These are phyloP conservation scores for Amphiura filiformis DNA, from an alignment of 35 echinoderm and acorn worm genomes.

Conservation along the genomic window DNA sequence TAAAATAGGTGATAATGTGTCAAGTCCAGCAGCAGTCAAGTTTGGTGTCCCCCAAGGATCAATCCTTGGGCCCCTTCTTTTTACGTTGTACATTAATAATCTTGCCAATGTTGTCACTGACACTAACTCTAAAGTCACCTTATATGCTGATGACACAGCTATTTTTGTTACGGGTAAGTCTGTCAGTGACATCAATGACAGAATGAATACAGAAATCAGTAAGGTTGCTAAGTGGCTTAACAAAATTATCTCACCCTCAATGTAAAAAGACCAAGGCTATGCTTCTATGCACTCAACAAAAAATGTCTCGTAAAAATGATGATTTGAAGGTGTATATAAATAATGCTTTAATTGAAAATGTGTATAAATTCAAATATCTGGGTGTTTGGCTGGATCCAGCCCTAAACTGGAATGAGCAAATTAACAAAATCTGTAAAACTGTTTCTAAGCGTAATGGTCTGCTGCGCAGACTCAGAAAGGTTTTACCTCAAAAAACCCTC, in stretches of 20 bases:
- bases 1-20: neutral
- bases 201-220: neutral
- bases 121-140: neutral
- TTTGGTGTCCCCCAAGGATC: slow-evolving; percentile 16
- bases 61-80: neutral
- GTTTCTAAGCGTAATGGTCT: slow-evolving; percentile 13
- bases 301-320: neutral
- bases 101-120: neutral
- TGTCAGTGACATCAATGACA: neutral
- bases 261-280: slow-evolving; percentile 7
- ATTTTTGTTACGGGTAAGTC: neutral
- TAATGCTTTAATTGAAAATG: slow-evolving; percentile 3
- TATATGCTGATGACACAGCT: slow-evolving; percentile 17
- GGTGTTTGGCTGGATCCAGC: slow-evolving; percentile 25
- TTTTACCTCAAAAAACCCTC: slow-evolving; percentile 18
- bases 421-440: slow-evolving; percentile 3
- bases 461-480: neutral
- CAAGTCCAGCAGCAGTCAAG: neutral
- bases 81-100: neutral
- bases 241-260: neutral
- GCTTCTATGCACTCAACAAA: neutral
- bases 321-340: neutral
- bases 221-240: neutral
- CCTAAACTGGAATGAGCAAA: slow-evolving; percentile 10
- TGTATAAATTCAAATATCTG: slow-evolving; percentile 30